Evolutionary conservation across 2,113 vertebrate species (phyloP).

Genomic region (Periophthalmodon schlosseri): DNA sequence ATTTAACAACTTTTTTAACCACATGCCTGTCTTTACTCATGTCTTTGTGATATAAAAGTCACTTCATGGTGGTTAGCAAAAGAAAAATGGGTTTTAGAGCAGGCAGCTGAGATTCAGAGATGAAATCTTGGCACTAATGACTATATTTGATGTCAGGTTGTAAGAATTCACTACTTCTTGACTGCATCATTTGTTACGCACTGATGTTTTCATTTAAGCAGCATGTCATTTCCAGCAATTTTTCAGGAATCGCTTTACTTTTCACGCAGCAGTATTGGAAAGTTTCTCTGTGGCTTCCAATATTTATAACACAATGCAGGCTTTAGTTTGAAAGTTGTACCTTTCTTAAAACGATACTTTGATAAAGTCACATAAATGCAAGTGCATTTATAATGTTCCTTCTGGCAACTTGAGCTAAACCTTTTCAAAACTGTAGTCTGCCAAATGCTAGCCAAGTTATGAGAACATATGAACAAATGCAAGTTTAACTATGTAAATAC

Average conservation of each 20-base stretch:
- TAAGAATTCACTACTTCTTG: background rate
- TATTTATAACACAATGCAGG: background rate
- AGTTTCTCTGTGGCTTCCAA: background rate
- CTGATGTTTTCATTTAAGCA: conserved; percentile 6
- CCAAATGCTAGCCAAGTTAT: background rate
- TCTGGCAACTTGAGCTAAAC: background rate
- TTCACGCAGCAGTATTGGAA: background rate
- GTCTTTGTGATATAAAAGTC: background rate
- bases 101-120: background rate
- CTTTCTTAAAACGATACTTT: background rate
- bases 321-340: background rate
- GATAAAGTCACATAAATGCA: background rate
- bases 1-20: background rate
- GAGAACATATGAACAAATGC: background rate
- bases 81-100: background rate
- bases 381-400: background rate
- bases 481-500: background rate
- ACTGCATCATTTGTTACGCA: background rate
- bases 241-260: conserved; percentile 1
- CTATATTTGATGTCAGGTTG: conserved; percentile 6
- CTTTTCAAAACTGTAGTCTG: background rate
- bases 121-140: conserved; percentile 1
- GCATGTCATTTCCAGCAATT: background rate
- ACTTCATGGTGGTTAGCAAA: background rate
- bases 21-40: background rate